These are phyloP conservation scores for Drosophila melanica DNA, from an alignment of 1,140 invertebrate genomes.

Conservation along the genomic window DNA sequence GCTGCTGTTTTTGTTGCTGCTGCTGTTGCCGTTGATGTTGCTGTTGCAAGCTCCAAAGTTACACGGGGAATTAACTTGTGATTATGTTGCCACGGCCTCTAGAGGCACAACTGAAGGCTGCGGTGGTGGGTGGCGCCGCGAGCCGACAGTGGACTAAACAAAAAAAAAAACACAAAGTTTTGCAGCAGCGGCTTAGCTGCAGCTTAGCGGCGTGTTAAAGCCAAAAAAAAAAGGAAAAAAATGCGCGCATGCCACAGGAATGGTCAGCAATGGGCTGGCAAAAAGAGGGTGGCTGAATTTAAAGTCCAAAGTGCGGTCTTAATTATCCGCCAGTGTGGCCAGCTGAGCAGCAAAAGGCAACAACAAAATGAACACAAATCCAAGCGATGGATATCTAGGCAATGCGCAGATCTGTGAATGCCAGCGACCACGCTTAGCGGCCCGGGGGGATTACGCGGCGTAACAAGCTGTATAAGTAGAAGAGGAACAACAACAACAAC, in stretches of 20 bases:
- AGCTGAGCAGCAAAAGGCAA: conserved; percentile 32
- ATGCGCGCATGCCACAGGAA: conserved; percentile 23
- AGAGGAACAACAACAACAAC: conserved; percentile 9
- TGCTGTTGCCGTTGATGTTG: conserved; percentile 24
- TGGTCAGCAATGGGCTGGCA: neutral
- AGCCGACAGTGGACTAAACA: neutral
- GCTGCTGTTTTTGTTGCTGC: neutral
- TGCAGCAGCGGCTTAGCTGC: conserved; percentile 54
- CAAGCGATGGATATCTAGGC: conserved; percentile 27
- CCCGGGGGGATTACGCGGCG: neutral
- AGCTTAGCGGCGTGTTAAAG: conserved; percentile 61
- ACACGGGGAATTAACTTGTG: conserved; percentile 78
- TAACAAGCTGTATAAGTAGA: conserved; percentile 5
- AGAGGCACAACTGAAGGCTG: neutral
- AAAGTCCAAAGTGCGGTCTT: conserved; percentile 60
- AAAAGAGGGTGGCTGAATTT: conserved; percentile 6
- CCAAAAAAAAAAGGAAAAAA: conserved; percentile 22
- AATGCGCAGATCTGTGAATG: conserved; percentile 17
- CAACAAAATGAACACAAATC: conserved; percentile 13
- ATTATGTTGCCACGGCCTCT: conserved; percentile 61
- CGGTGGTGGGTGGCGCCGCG: neutral
- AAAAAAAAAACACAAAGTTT: conserved; percentile 39
- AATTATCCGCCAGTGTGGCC: conserved; percentile 63
- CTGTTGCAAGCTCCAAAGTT: conserved; percentile 62
- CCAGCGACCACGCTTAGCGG: neutral